These are phyloP conservation scores for Thunnus thynnus DNA, from an alignment of 2,113 vertebrate genomes.

Conservation along the genomic window DNA sequence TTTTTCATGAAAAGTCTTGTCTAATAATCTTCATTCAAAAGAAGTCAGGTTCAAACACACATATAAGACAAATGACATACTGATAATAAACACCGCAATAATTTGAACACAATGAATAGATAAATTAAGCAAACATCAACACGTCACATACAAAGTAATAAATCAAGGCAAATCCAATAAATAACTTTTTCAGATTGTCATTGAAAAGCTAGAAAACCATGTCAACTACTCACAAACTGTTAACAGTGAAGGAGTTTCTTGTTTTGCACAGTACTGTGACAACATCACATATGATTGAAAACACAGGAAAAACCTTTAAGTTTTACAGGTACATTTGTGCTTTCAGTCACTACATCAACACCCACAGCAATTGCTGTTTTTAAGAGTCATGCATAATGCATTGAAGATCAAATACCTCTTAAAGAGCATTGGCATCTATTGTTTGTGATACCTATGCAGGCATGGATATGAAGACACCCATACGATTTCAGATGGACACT, in stretches of 20 bases:
- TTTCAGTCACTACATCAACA: slow-evolving; percentile 35
- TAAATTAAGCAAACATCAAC: slow-evolving; percentile 18
- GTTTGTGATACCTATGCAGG: slow-evolving; percentile 18
- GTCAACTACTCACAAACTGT: neutral
- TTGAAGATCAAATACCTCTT: slow-evolving; percentile 22
- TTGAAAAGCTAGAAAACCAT: slow-evolving; percentile 33
- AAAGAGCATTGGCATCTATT: slow-evolving; percentile 34
- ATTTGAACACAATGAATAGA: slow-evolving; percentile 15
- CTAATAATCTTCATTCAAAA: slow-evolving; percentile 20
- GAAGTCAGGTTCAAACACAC: slow-evolving; percentile 20
- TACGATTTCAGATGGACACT: slow-evolving; percentile 27
- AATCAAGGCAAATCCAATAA: slow-evolving; percentile 15
- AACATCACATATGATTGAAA: slow-evolving; percentile 17
- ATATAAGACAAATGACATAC: neutral
- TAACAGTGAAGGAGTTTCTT: neutral
- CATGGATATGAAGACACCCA: slow-evolving; percentile 26
- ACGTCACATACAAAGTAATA: slow-evolving; percentile 9
- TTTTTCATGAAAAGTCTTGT: neutral
- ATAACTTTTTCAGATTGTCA: slow-evolving; percentile 34
- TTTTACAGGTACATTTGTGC: slow-evolving; percentile 20
- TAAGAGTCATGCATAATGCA: slow-evolving; percentile 60
- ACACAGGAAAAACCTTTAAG: slow-evolving; percentile 4
- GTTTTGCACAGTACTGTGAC: slow-evolving; percentile 36
- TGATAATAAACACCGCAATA: neutral
- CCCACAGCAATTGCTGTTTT: slow-evolving; percentile 15